Evolutionary conservation across 2,113 vertebrate genomes (phyloP).

Genomic region (Papio anubis): DNA sequence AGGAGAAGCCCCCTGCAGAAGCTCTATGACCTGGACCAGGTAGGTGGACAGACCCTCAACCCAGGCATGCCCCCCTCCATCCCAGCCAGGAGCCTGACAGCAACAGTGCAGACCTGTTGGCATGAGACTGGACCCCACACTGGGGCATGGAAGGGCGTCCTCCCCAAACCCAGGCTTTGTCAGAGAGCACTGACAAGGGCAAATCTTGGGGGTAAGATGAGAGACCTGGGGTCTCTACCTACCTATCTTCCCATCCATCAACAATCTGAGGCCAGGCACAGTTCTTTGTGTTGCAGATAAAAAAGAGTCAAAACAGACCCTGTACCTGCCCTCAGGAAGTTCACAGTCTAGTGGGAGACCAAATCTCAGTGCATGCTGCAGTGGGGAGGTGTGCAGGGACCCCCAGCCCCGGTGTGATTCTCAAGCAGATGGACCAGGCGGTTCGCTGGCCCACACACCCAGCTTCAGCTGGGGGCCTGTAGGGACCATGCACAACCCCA

Average conservation of each 20-base stretch:
- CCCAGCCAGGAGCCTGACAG: background rate
- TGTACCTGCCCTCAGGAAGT: background rate
- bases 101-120: too few species aligned
- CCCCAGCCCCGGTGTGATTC: rapidly evolving
- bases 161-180: background rate
- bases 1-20: constrained; percentile 91
- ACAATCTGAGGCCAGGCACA: background rate
- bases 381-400: background rate
- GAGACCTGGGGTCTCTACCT: background rate
- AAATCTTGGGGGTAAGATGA: background rate
- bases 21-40: constrained; percentile 91
- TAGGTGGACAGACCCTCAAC: constrained; percentile 72
- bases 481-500: too few species aligned
- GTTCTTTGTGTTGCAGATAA: too few species aligned
- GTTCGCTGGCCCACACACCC: background rate
- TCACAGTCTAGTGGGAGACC: background rate
- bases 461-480: background rate
- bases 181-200: background rate
- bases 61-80: background rate
- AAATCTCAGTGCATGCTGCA: background rate
- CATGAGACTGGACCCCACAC: background rate
- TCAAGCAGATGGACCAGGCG: background rate
- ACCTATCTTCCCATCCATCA: too few species aligned
- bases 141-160: background rate
- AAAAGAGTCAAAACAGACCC: background rate